Evolutionary conservation across 2,888 invertebrate genomes (phyloP).

Genomic region (Lumbricus terrestris): DNA sequence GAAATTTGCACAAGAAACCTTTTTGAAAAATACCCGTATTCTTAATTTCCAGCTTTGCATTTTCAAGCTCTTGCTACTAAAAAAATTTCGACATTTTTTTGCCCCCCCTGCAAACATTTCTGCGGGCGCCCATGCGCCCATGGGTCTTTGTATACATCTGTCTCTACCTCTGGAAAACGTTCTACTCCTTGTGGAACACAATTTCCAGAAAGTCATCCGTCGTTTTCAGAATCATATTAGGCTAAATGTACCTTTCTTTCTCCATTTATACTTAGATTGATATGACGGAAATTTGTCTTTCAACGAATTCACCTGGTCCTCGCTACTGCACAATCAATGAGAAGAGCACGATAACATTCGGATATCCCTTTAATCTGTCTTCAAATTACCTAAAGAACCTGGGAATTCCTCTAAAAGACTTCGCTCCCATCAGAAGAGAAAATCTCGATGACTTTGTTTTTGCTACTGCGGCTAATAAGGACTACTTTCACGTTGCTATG

Average conservation of each 20-base stretch:
- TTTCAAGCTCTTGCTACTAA: too few species aligned
- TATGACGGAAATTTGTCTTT: neutral
- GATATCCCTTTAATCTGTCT: neutral
- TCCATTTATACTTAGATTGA: neutral
- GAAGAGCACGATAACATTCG: neutral
- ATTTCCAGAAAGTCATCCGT: neutral
- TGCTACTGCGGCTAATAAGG: neutral
- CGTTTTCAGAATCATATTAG: neutral
- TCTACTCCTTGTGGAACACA: neutral
- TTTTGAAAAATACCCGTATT: too few species aligned
- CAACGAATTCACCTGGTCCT: neutral
- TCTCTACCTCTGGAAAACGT: neutral
- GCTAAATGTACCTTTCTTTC: neutral
- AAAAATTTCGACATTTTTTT: too few species aligned
- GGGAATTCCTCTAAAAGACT: neutral
- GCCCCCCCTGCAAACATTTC: too few species aligned
- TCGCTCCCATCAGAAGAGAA: neutral
- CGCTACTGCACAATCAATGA: neutral
- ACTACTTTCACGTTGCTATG: neutral
- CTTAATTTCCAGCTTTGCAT: too few species aligned
- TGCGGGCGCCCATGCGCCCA: too few species aligned
- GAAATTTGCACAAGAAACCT: too few species aligned
- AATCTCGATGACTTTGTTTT: conserved; percentile 26
- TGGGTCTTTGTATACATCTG: neutral
- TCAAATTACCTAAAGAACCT: neutral